Conservation (phyloP, 2,113 vertebrate genomes). For the Aegypius monachus region DNA sequence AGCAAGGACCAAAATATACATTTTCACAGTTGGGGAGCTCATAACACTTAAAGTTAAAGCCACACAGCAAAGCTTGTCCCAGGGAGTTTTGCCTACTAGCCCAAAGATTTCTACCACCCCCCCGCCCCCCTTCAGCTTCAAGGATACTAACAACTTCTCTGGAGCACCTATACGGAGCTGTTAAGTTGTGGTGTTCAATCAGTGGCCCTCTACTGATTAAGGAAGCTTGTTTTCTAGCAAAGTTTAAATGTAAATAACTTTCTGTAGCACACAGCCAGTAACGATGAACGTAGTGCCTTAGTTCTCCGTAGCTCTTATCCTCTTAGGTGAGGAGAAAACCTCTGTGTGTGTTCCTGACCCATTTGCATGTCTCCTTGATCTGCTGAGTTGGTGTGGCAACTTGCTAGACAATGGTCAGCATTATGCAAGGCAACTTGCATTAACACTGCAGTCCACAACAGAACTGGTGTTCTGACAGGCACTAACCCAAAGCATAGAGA, state of each 20-base stretch:
- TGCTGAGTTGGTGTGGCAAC: conserved; percentile 11
- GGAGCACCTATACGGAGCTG: not conserved
- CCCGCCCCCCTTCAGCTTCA: not conserved
- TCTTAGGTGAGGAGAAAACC: conserved; percentile 15
- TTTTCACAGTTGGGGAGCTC: not conserved
- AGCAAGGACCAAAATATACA: not conserved
- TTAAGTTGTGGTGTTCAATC: not conserved
- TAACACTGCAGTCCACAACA: not conserved
- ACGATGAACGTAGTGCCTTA: not conserved
- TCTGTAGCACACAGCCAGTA: not conserved
- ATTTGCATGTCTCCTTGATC: not conserved
- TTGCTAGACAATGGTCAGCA: not conserved
- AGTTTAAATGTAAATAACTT: not conserved
- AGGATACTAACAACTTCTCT: not conserved
- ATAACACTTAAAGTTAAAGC: not conserved
- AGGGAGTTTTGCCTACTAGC: not conserved
- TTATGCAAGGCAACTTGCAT: not conserved
- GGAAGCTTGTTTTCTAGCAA: not conserved
- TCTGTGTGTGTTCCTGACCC: not conserved
- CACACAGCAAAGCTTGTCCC: not conserved
- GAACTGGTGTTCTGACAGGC: not conserved
- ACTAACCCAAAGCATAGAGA: not conserved
- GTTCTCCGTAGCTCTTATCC: not conserved
- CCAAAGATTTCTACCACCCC: not conserved
- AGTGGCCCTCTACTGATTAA: not conserved